Percentiles rank a stretch among this genome's conserved stretches.
Evolutionary conservation across 2,113 vertebrate species (phyloP).

Genomic region (Montifringilla adamsi): DNA sequence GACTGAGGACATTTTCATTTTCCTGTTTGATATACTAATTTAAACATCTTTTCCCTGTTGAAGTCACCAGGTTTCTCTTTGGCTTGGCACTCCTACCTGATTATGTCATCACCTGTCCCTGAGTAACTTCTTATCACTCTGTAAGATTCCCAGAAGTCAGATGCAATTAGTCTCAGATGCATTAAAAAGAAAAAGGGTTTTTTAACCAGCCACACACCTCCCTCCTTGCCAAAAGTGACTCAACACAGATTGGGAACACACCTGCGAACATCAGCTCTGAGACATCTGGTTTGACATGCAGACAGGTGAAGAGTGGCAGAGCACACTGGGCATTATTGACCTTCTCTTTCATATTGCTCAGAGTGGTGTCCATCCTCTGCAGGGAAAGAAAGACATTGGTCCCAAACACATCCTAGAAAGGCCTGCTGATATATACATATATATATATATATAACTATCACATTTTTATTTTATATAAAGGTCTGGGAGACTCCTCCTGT

Average conservation of each 20-base stretch:
- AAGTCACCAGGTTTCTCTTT: not conserved
- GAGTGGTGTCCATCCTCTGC: constrained; percentile 90
- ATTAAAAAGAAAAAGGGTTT: rapidly evolving
- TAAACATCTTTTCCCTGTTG: not conserved
- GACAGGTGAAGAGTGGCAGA: constrained; percentile 93
- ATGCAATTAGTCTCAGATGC: not conserved
- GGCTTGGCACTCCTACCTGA: not conserved
- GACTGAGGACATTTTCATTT: not conserved
- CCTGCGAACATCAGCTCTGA: constrained; percentile 99
- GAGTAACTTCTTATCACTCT: not conserved
- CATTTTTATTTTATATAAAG: not conserved
- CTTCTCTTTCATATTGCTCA: constrained; percentile 89
- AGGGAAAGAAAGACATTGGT: not conserved
- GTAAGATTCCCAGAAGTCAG: not conserved
- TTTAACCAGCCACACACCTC: not conserved
- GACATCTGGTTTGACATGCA: constrained; percentile 96
- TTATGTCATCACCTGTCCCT: not conserved
- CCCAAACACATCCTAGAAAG: not conserved
- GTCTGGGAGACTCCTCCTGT: not conserved
- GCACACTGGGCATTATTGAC: constrained; percentile 81
- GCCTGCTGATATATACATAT: not conserved
- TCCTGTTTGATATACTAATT: not conserved
- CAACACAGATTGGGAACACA: constrained; percentile 39
- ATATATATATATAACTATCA: no score
- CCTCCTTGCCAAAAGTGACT: not conserved